These are phyloP conservation scores for Rhinolophus ferrumequinum DNA, from an alignment of 2,113 vertebrate species.

Conservation along the genomic window DNA sequence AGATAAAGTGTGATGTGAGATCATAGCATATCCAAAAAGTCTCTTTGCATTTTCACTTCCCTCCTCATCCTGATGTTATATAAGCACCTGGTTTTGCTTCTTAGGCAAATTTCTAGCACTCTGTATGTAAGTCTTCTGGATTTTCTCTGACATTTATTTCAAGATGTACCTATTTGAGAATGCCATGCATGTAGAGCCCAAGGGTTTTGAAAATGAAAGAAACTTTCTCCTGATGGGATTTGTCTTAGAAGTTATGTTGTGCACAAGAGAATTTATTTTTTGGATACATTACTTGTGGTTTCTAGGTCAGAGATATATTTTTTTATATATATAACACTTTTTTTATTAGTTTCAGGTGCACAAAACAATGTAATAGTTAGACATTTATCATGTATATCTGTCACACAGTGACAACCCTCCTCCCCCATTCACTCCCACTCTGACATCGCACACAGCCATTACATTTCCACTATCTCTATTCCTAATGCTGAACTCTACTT, in stretches of 20 bases:
- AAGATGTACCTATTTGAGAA: neutral
- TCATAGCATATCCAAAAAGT: neutral
- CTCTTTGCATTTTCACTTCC: neutral
- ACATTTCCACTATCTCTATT: no score
- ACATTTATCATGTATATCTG: no score
- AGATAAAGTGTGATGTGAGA: neutral
- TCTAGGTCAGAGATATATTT: neutral
- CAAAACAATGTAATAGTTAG: no score
- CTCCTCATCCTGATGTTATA: neutral
- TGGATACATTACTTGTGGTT: neutral
- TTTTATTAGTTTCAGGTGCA: no score
- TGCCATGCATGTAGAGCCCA: neutral
- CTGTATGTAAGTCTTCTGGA: neutral
- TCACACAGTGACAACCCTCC: no score
- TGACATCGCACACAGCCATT: no score
- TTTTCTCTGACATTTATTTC: neutral
- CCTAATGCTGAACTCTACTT: no score
- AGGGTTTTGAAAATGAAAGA: neutral
- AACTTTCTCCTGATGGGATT: conserved; percentile 3
- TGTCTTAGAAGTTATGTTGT: neutral
- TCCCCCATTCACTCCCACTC: no score
- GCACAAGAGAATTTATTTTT: neutral
- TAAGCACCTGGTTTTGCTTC: neutral
- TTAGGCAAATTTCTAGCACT: neutral
- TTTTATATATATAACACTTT: no score